Evolutionary conservation across 2,797 vertebrate species (phyloP).

Genomic region (Triplophysa bombifrons): DNA sequence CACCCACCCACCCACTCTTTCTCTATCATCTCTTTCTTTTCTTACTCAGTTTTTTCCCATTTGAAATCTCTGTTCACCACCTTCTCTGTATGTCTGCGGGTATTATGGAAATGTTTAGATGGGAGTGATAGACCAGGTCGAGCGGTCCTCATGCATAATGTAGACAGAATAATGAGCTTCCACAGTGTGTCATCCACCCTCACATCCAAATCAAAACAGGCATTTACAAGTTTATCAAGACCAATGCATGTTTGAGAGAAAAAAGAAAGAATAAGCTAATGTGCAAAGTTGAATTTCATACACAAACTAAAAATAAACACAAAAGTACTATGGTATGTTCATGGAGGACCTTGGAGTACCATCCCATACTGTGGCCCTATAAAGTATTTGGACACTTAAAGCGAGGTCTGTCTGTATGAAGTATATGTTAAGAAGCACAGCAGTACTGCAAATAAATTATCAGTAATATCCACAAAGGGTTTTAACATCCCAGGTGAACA

Average conservation of each 20-base stretch:
- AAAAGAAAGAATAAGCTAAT: background rate
- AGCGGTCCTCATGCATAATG: constrained; percentile 28
- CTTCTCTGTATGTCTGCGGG: background rate
- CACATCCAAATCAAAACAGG: constrained; percentile 1
- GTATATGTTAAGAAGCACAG: too few relatives aligned
- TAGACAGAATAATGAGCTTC: constrained; percentile 23
- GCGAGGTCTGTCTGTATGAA: too few relatives aligned
- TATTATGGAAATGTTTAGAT: constrained; percentile 15
- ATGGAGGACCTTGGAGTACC: too few relatives aligned
- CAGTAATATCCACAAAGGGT: background rate
- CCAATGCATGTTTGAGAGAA: background rate
- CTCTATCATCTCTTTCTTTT: background rate
- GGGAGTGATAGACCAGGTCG: background rate
- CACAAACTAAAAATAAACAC: background rate
- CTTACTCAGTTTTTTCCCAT: background rate
- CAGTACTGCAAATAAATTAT: background rate
- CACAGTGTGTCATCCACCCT: constrained; percentile 17
- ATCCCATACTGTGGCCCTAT: too few relatives aligned
- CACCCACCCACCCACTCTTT: background rate
- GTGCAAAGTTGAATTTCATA: background rate
- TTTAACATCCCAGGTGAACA: too few relatives aligned
- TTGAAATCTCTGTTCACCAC: background rate
- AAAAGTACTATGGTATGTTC: background rate
- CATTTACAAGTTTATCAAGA: constrained; percentile 8
- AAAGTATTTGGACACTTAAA: too few relatives aligned